Conservation (phyloP, 2,888 invertebrate species). For the Leptodirus hochenwartii region DNA sequence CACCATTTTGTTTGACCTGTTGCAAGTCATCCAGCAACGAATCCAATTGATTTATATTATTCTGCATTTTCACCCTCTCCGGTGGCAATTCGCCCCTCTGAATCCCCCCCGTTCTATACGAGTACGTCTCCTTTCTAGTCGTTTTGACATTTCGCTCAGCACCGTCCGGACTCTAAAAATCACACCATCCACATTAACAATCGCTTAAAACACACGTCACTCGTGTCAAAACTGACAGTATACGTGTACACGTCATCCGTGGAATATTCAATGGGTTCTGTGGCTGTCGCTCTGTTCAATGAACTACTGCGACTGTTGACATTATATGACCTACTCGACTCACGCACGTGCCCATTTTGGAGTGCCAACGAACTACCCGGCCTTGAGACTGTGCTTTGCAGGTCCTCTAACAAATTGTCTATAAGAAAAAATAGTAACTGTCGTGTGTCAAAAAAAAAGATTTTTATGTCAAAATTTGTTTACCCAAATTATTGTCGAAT, state of each 20-base stretch:
- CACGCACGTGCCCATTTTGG: constrained; percentile 16
- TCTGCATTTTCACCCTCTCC: constrained; percentile 24
- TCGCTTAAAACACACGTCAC: not conserved
- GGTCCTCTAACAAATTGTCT: constrained; percentile 27
- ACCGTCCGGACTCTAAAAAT: constrained; percentile 25
- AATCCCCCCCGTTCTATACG: constrained; percentile 19
- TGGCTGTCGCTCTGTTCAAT: constrained; percentile 21
- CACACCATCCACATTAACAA: constrained; percentile 5
- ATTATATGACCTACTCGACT: constrained; percentile 14
- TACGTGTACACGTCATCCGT: constrained; percentile 26
- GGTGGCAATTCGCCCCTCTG: constrained; percentile 15
- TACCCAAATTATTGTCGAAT: constrained; percentile 27
- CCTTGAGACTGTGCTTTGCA: constrained; percentile 26
- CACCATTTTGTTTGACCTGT: constrained; percentile 24
- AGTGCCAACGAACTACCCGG: constrained; percentile 23
- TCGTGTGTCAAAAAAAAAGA: not conserved
- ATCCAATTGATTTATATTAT: constrained; percentile 59
- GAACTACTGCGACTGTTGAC: constrained; percentile 18
- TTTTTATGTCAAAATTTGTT: constrained; percentile 9
- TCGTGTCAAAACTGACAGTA: constrained; percentile 17
- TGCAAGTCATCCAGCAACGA: constrained; percentile 57
- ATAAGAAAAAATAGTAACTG: constrained; percentile 10
- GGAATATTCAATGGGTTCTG: constrained; percentile 24
- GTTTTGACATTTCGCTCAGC: constrained; percentile 21
- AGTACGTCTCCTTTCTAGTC: constrained; percentile 25